Base-by-base conservation (phyloP, 2,888 invertebrate genomes). In the Phaedon cochleariae region DNA sequence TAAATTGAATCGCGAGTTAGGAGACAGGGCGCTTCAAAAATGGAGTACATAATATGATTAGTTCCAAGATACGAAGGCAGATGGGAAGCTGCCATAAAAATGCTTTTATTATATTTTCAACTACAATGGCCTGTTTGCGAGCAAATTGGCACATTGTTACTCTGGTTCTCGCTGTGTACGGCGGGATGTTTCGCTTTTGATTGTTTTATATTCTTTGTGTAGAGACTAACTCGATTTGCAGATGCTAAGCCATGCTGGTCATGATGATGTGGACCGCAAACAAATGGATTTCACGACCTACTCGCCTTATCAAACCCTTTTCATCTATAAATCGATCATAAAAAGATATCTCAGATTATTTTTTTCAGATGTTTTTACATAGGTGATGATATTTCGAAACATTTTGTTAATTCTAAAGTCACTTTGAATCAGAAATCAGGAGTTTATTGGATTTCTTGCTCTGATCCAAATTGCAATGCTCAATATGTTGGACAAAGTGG, bases 31-130 rank as follows among this genome's bases (percentile, higher is more conserved):
- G 80, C 79, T 81, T 81, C 88, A 88, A 88, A 88, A 88, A 88
- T 89, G 88, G 88, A 87, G 86, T 87, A 86, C 81, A 83, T 88
- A 88, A 89, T 87, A 79, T 81, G 84, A 87, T 89, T 86, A 89
- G 87, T 81, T 86, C 71, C 85, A 87, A 83, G 76, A 85, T 79
- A 81, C 81, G 77, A 80, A 80, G 82, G 77, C 83, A 82, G 83
- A 83, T 83, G 83, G 81, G 82, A 41, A 82, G 81, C 82, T 76
- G 77, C 80, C 77, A 80, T 80, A 82, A 82, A 82, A 82, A 82
- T 82, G 80, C 79, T 81, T 82, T 78, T 77, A 78, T 78, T 75
- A 76, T 70, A 76, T 82, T 82, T 77, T 75, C 77, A 77, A 78
- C 78, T 80, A 81, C 82, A 82, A 81, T 82, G 80, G 77, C 70